A percentile compares a stretch with the other conserved stretches of the same genome.
Conservation (phyloP, 2,113 vertebrate genomes). For the Mastomys natalensis region DNA sequence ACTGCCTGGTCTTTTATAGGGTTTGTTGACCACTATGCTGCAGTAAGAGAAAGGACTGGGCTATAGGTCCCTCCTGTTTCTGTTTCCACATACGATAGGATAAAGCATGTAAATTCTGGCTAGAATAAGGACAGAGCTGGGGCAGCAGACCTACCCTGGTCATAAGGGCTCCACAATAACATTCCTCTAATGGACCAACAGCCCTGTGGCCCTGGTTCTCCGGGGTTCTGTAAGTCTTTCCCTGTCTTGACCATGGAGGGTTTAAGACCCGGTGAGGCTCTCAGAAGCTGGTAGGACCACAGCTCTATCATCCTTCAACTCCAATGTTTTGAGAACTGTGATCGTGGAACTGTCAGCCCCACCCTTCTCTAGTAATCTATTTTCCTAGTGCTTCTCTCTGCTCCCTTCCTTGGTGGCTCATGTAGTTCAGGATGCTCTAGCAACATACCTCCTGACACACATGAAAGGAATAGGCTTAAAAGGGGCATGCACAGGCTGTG, state of each 20-base stretch:
- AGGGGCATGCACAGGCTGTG: background rate
- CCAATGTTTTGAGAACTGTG: background rate
- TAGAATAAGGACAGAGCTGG: background rate
- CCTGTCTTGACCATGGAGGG: background rate
- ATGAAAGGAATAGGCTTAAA: background rate
- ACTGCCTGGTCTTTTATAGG: background rate
- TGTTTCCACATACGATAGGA: background rate
- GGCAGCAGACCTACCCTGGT: background rate
- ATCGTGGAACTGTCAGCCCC: background rate
- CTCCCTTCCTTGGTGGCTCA: background rate
- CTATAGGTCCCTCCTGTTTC: background rate
- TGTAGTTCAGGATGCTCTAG: background rate
- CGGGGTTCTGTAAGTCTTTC: background rate
- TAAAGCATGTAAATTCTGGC: background rate
- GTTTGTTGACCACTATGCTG: background rate
- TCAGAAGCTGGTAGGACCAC: background rate
- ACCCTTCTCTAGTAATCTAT: background rate
- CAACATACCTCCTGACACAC: rapidly evolving
- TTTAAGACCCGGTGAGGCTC: rapidly evolving
- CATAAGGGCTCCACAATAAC: rapidly evolving
- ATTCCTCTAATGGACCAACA: background rate
- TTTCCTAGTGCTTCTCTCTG: background rate
- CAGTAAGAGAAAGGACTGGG: background rate
- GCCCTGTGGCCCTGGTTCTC: background rate
- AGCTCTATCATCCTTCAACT: background rate